Base-by-base conservation (phyloP, 1,140 invertebrate species). In the Neodiprion lecontei region DNA sequence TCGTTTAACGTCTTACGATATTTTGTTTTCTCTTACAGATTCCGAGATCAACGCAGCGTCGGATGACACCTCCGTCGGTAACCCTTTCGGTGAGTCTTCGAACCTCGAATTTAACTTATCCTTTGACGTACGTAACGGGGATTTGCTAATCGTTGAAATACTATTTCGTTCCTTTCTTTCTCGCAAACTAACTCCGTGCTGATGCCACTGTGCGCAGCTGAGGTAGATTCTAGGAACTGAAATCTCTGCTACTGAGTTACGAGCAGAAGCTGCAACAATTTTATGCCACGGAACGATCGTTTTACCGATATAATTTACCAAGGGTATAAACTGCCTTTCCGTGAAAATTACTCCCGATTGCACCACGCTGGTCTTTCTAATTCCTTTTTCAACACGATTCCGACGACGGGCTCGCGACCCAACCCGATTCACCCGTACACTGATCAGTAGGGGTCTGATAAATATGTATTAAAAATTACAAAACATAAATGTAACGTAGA, bases 41-140 rank as follows among this genome's bases (percentile, higher is more conserved):
- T 79, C 83, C 73, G 81, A 83, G 76, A 87, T 80, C 72, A 84
- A 83, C 81, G 84, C 82, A 78, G 84, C 81, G 48, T 73, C 79
- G 61, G 78, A 80, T 66, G 74, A 73, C 48, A 75, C 78, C 74
- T 75, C 82, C 17, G 76, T 81, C 73, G 75, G 78, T 69, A 82
- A 76, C 77, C 80, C 83, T 73, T 82, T 86, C 69, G 85, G 87
- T 88, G 78, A 87, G 87, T 83, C 5, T 17, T 48, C 49, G 53
- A 7, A 61, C 4, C 11, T 61, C 53, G 11, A 14, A 9, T 61
- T 17, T 61, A 61, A 12, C 2, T 17, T 12, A 61, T 61, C 0
- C n/a, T 7, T 68, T 47, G 0, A 49, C 23, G 5, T 21, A 21
- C 17, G 17, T 7, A 10, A 65, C 3, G 66, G 66, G 21, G 48